Evolutionary conservation across 2,797 vertebrate species (phyloP).

Genomic region (Scyliorhinus canicula): DNA sequence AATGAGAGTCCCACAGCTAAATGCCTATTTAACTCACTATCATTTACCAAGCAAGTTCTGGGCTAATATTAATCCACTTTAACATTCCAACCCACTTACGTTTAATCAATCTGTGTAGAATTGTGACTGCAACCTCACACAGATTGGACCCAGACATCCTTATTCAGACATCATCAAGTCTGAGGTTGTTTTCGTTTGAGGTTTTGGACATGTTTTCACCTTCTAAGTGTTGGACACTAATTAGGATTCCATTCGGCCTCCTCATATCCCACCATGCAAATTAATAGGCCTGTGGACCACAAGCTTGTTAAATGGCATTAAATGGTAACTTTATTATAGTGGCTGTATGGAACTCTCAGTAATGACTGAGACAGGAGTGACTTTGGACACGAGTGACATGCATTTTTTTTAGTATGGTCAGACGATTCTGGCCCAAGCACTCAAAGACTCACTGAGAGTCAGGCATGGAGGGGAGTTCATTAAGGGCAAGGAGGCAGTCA

Average conservation of each 20-base stretch:
- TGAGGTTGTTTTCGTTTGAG: background rate
- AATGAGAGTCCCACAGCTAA: too few relatives aligned
- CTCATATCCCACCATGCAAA: background rate
- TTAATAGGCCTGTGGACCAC: background rate
- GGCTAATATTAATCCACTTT: background rate
- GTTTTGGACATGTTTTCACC: background rate
- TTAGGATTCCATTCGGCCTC: background rate
- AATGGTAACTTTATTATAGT: background rate
- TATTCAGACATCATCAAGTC: too few relatives aligned
- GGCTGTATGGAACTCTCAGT: background rate
- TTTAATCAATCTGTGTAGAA: background rate
- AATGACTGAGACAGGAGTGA: too few relatives aligned
- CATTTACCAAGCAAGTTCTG: background rate
- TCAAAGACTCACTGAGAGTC: too few relatives aligned
- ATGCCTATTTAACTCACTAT: too few relatives aligned
- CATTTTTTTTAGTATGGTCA: too few relatives aligned
- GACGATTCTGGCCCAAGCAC: too few relatives aligned
- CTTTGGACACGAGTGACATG: too few relatives aligned
- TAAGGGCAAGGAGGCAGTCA: too few relatives aligned
- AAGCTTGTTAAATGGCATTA: background rate
- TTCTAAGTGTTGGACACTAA: background rate
- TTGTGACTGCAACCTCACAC: background rate
- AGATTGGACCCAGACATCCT: background rate
- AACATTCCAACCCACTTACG: background rate
- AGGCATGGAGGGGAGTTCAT: too few relatives aligned